Base-by-base conservation (phyloP, 2,113 vertebrate genomes). In the Baryphthengus martii region DNA sequence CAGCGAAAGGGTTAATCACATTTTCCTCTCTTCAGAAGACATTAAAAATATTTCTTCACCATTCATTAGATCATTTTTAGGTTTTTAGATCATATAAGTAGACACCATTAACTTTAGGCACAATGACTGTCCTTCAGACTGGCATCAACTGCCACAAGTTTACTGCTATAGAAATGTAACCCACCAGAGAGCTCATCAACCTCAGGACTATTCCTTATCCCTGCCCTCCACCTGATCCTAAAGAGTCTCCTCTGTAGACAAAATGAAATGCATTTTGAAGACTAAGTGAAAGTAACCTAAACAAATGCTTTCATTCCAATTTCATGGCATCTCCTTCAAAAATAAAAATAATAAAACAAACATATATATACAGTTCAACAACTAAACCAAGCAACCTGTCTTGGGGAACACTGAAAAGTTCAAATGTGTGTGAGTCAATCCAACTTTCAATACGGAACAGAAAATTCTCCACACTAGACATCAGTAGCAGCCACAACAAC, bases 1-100 rank as follows among this genome's bases (percentile, higher is more conserved):
- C 96, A 98, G 97, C 72, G 94, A 97, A 97, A 97, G 97, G 97
- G 91, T 97, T 97, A 96, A 92, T 80, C 56, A 8, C 3, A 50
- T 78, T 96, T 97, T 94, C 94, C 95, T 93, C 96, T 93, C 87
- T 92, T 94, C 85, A 40, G n/a, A 92, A 94, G 67, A 93, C 94
- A 83, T 42, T 83, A 72, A 96, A 96, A 96, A 45, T 70, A 95
- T 72, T 92, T 96, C 91, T 65, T 88, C 8, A 2, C 49, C 65
- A 88, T 92, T 76, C 71, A 52, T 89, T 80, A 77, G 70, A 95
- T 88, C 39, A 87, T 68, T 72, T 92, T 93, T 39, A n/a, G 70
- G 66, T 55, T 95, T 97, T 95, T 89, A 95, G 93, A 94, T 88
- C 85, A 3, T 50, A 13, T 88, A 92, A 83, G 39, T 86, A 96